Evolutionary conservation across 1,140 invertebrate genomes (phyloP), one percentile per base, ranked within the genome.

Genomic region (Heliconius melpomene): DNA sequence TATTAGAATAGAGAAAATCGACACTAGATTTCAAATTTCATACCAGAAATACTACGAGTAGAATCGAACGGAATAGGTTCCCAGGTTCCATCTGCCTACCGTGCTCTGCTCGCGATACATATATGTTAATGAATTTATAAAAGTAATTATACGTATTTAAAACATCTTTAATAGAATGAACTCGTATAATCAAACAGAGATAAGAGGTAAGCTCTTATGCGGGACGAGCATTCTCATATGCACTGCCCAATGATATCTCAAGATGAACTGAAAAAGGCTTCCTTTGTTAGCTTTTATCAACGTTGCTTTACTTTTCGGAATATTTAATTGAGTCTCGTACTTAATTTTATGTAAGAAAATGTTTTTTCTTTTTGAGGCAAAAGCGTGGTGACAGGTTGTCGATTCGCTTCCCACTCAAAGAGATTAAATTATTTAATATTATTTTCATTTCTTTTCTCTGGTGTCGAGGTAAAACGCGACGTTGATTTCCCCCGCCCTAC

Each of bases 251-350:
- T 9, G 8, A 60, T 57, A 57, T 57, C 60, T 29, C 26, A 66
- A 66, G 26, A 66, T 66, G 60, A 66, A 66, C 13, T 66, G 60
- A 66, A 66, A 66, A 66, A 66, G 60, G 60, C 23, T 66, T 16
- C 23, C 60, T 66, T 66, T 66, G 60, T 66, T 66, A 66, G 23
- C 60, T 66, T 26, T 66, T 66, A 66, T 66, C 60, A 66, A 66
- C 54, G 7, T 23, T n/a, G 54, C 54, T 57, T 66, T 66, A 23
- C 23, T 26, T 66, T 66, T 66, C 3, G 23, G 20, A 57, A 66
- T 66, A 66, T 66, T 66, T 66, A 66, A 66, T 66, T 29, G 23
- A 66, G n/a, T 16, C 23, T 2, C 11, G 23, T 66, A 66, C 40
- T 40, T 40, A 40, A 40, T 40, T 40, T 13, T 40, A 40, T 40